Base-by-base conservation (phyloP, 2,113 vertebrate genomes). In the Emydocephalus ijimae region DNA sequence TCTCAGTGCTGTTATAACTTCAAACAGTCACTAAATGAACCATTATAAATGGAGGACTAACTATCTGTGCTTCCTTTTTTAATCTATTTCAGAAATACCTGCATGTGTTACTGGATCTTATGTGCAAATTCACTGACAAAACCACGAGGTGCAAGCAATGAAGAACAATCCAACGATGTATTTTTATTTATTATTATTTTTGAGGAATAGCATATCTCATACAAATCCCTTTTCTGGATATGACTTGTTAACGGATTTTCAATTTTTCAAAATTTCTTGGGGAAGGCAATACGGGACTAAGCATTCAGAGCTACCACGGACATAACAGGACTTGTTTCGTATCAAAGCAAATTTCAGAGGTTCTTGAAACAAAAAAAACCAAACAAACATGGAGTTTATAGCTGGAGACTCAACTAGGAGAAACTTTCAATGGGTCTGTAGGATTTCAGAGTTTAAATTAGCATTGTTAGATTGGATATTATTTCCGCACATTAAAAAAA, bases 161-260 rank as follows among this genome's bases (percentile, higher is more conserved):
- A 43, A 29, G 90, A 94, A 92, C 95, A 93, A 92, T 87, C 93
- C 86, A 93, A 74, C 92, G 43, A 88, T 4, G 92, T 91, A 95
- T 95, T 96, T 95, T 93, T 96, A 91, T 94, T 91, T 96, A 88
- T 96, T 96, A 96, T 95, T 14, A 8, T n/a, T 43, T 91, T 93
- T 87, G 50, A 95, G 92, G 88, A 95, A 92, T 69, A 91, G 50
- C 29, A 89, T 81, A 93, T 90, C 92, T 81, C 81, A 91, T 48
- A 64, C 89, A 89, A 48, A 18, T 93, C 93, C 93, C 90, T 93
- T 92, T 92, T 23, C 85, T 93, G 92, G 55, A 45, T 29, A 90
- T 85, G 18, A 74, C 57, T 94, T 29, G 15, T 87, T 93, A 86
- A 96, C 90, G 89, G 87, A 88, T 95, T 61, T 94, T 92, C 90